Conservation (phyloP, 2,888 invertebrate species). For the Noctua janthina region DNA sequence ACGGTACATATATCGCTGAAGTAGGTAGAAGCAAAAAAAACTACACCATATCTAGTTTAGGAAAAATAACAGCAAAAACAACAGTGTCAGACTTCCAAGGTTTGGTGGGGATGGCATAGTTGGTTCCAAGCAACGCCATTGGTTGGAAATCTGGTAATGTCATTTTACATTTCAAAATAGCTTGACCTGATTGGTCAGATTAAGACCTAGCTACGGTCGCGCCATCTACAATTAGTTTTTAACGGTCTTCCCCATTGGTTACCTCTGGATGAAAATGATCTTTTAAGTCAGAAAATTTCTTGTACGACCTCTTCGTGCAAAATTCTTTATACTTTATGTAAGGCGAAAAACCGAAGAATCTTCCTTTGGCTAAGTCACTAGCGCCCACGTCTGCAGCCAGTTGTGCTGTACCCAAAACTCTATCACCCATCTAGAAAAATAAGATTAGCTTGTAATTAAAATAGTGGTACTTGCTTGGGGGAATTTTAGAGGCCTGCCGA, state of each 20-base stretch:
- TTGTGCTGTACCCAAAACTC: not conserved
- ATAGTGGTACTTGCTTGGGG: not conserved
- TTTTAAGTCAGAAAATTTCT: slow-evolving; percentile 19
- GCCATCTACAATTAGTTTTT: not conserved
- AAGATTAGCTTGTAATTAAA: not conserved
- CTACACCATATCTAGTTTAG: not conserved
- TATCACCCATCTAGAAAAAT: slow-evolving; percentile 34
- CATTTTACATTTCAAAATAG: not conserved
- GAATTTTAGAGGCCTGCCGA: not conserved
- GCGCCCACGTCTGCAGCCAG: slow-evolving; percentile 19
- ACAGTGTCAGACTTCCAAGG: not conserved
- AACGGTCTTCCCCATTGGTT: not conserved
- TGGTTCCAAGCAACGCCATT: no score
- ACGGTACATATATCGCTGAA: not conserved
- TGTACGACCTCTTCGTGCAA: slow-evolving; percentile 20
- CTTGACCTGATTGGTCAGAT: not conserved
- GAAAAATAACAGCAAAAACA: not conserved
- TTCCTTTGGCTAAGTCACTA: slow-evolving; percentile 27
- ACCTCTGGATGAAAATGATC: slow-evolving; percentile 34
- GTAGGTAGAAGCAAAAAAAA: not conserved
- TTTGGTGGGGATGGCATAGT: not conserved
- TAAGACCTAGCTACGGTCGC: not conserved
- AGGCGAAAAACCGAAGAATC: slow-evolving; percentile 28
- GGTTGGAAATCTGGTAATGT: not conserved
- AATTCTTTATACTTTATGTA: slow-evolving; percentile 44